phyloP scores from a whole-genome alignment of 2,888 invertebrate species.

The Leucozona laternaria region DNA sequence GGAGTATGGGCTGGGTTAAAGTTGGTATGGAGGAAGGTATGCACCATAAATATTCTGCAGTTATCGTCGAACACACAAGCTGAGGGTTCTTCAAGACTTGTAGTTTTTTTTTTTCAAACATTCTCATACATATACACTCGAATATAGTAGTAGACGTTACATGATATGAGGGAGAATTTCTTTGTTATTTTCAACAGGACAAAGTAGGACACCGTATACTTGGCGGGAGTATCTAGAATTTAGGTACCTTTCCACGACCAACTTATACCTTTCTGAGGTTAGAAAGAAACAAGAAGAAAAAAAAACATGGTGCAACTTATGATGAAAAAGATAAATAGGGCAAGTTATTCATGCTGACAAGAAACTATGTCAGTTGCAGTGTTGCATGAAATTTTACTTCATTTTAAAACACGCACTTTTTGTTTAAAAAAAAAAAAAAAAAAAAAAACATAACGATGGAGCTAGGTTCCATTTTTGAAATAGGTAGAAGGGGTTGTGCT shows the following conservation, averaged over 20 bases:
- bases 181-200: conserved; percentile 40
- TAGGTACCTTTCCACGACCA: not conserved
- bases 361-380: conserved; percentile 57
- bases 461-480: not conserved
- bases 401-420: conserved; percentile 35
- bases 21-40: conserved; percentile 8
- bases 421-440: not conserved
- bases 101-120: not conserved
- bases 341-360: conserved; percentile 69
- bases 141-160: conserved; percentile 11
- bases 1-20: conserved; percentile 6
- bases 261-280: conserved; percentile 24
- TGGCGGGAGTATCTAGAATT: conserved; percentile 13
- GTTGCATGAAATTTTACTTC: conserved; percentile 42
- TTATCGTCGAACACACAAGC: conserved; percentile 43
- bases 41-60: conserved; percentile 57
- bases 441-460: not conserved
- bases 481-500: not conserved
- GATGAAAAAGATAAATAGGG: conserved; percentile 59
- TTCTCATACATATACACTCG: not conserved
- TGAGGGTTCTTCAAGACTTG: conserved; percentile 10
- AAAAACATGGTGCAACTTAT: conserved; percentile 19
- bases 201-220: conserved; percentile 50
- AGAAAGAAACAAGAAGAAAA: not conserved
- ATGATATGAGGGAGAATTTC: conserved; percentile 36